Base-by-base conservation (phyloP, 2,888 invertebrate genomes). In the Cheilosia scutellata region DNA sequence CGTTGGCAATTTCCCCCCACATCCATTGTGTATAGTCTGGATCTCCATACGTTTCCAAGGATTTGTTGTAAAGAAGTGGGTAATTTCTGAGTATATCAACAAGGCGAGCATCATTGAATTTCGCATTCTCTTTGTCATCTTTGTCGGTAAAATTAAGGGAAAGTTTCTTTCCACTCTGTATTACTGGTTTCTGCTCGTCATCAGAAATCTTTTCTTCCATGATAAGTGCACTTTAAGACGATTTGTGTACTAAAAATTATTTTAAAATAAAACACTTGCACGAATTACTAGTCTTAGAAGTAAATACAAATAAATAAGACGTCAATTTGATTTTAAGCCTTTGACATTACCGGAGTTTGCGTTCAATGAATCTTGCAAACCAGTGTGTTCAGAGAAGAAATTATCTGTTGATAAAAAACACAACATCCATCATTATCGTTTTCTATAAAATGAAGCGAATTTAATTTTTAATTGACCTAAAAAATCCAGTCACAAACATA, bases 1-100 rank as follows among this genome's bases (percentile, higher is more conserved):
- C 84, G 11, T 58, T 79, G 0, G 84, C 84, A 25, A 84, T 71
- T 31, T 84, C 84, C 1, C 84, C 84, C 84, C 84, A 84, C 84
- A 84, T 84, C 84, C 84, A 84, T 55, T 84, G 75, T 0, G 75
- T 76, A 6, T 84, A 84, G 25, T 84, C 84, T 0, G 79, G 84
- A 40, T 84, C 84, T 0, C 84, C 84, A 47, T 76, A 84, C n/a
- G 71, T 84, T 44, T 80, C 84, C 49, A 84, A 20, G 0, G 80
- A 79, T 71, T 84, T 84, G 60, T 84, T 84, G 55, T 84, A 84
- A 2, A 84, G 71, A 0, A 84, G 60, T 11, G 84, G 84, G 25
- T 80, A 84, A 49, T 84, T 84, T 31, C 84, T 44, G 0, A 84
- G 44, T 1, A 84, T 80, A 5, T 84, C 84, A 2, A 84, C 74